Evolutionary conservation across 2,888 invertebrate genomes (phyloP), one percentile per base, ranked within the genome.

Genomic region (Harmothoe impar): DNA sequence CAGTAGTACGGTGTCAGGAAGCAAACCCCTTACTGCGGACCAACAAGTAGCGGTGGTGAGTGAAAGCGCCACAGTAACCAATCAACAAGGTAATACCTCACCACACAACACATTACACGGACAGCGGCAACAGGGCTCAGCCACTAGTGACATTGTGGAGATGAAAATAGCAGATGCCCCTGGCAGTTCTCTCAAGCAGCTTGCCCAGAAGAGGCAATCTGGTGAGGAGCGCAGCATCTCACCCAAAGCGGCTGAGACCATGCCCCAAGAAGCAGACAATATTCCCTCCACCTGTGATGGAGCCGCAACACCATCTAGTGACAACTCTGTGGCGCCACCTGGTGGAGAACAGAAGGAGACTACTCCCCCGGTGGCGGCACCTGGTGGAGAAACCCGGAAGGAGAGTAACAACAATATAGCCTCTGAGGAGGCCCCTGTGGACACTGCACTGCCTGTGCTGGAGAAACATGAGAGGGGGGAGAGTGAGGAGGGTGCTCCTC

Each of bases 331-430:
- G 31, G 25, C n/a, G 31, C 17, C 10, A 10, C 20, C 78, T n/a
- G 3, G 5, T 78, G 84, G 23, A n/a, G 86, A 54, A n/a, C 17
- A 54, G 29, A 29, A 12, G 31, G 17, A 20, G 29, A 85, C 35
- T 1, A 51, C 35, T 10, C 5, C 31, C 7, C 10, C 77, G 5
- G 43, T 0, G 0, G 35, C 0, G 7, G 23, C 23, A n/a, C 56
- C 86, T 86, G 52, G 86, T 29, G 86, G 54, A 1, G 86, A 86
- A 25, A 0, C 7, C 5, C 52, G 56, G 56, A 86, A 86, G 86
- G 86, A 86, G 54, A 86, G 86, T 54, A 84, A 84, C 20, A 86
- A 86, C 23, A 86, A 86, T 25, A 86, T 31, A 51, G 20, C 33
- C 15, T 31, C 84, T 3, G 86, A 86, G 86, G 86, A 86, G 52